Percentiles rank a stretch among this genome's conserved stretches.
phyloP scores from a whole-genome alignment of 2,797 vertebrate species.

The Rhinoraja longicauda region DNA sequence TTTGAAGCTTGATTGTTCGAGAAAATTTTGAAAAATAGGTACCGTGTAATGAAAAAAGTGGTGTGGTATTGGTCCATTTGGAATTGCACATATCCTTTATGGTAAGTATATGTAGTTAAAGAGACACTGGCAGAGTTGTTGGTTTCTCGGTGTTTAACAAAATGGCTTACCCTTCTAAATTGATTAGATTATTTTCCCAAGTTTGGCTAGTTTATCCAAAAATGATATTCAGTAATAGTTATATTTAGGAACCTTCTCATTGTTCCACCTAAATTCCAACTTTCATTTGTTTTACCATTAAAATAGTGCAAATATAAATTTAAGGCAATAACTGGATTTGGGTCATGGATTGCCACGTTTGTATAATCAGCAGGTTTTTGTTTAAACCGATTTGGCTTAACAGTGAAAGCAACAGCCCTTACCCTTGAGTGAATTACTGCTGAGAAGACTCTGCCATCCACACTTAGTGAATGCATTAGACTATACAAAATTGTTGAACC shows the following conservation, averaged over 20 bases:
- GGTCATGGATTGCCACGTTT: slow-evolving; percentile 68
- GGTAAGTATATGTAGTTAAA: neutral
- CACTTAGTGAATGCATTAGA: neutral
- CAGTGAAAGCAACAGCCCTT: slow-evolving; percentile 74
- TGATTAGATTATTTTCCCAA: neutral
- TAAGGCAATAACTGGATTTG: slow-evolving; percentile 57
- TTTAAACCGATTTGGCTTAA: slow-evolving; percentile 82
- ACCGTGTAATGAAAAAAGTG: neutral
- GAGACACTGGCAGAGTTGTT: neutral
- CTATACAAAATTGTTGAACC: neutral
- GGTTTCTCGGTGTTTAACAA: too few relatives aligned
- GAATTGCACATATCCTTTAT: neutral
- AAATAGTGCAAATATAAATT: slow-evolving; percentile 44
- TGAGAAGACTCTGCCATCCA: neutral
- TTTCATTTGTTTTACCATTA: slow-evolving; percentile 40
- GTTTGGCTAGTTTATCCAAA: neutral
- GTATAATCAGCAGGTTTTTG: slow-evolving; percentile 77
- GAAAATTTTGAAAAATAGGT: neutral
- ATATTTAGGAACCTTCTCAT: neutral
- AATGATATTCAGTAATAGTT: neutral
- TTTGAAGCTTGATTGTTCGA: neutral
- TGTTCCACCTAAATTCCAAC: neutral
- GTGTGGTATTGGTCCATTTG: too few relatives aligned
- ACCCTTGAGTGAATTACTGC: slow-evolving; percentile 44
- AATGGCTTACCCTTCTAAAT: too few relatives aligned